Evolutionary conservation across 2,888 invertebrate genomes (phyloP), one percentile per base, ranked within the genome.

Genomic region (Melinaea marsaeus): DNA sequence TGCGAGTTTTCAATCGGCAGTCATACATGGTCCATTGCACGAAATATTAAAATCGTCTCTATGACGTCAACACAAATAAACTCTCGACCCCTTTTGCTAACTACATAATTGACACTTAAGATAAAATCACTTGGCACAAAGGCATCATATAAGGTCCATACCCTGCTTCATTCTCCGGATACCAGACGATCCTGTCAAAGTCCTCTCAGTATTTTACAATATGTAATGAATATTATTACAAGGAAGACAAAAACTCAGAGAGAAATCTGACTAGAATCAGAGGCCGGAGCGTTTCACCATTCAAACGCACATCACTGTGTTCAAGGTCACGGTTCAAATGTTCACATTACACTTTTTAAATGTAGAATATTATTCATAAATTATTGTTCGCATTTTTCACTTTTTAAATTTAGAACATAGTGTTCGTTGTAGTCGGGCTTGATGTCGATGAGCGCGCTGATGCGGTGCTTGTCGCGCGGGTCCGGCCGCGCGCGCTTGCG

Each of bases 331-430:
- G 66, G 67, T 42, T 42, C 42, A 42, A 56, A 61, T 61, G 61
- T 61, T 58, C 56, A 63, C 57, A 59, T 59, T 35, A 9, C 42
- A 42, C 42, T 42, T 42, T 6, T 37, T 1, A 22, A 37, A 37
- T 37, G 7, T 42, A 42, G 3, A 42, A 42, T 42, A 42, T 42
- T 54, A 62, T 71, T 59, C 64, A 69, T 72, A 22, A 73, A 85
- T 90, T 88, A 90, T 86, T 91, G 91, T 87, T 90, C 90, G 87
- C 90, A 90, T 79, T 90, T 90, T 84, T 91, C 91, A 88, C 88
- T 88, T 86, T 89, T 90, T 68, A 91, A 79, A 71, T 90, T 91
- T 57, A 90, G 84, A 63, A 88, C 89, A 71, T 90, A 90, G 78
- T 88, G 88, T 72, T 91, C 90, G 68, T 79, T 79, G 69, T 86